Percentiles rank a stretch among this genome's conserved stretches.
Evolutionary conservation across 2,113 vertebrate genomes (phyloP).

Genomic region (Mungos mungo): DNA sequence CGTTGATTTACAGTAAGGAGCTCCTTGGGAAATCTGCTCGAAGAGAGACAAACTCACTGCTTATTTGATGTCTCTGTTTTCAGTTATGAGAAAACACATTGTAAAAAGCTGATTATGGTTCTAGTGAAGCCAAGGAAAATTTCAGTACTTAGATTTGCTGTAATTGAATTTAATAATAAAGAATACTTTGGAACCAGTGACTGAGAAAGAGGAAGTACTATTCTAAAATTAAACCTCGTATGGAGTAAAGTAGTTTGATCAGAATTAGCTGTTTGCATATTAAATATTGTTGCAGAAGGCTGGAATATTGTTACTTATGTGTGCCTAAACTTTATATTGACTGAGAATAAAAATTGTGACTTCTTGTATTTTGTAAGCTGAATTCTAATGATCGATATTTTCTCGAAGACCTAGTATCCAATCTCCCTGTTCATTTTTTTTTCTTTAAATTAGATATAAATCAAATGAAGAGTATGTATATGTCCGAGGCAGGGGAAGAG

Average conservation of each 20-base stretch:
- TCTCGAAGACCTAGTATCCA: slow-evolving; percentile 40
- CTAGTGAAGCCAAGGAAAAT: not conserved
- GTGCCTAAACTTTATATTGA: not conserved
- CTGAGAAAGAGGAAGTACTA: slow-evolving; percentile 6
- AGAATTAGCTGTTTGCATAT: slow-evolving; percentile 40
- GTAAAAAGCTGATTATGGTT: not conserved
- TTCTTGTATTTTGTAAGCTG: slow-evolving; percentile 55
- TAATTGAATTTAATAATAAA: slow-evolving; percentile 45
- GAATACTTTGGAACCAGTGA: not conserved
- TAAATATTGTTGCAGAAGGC: not conserved
- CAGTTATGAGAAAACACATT: not conserved
- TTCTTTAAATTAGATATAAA: slow-evolving; percentile 90
- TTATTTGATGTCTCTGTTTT: not conserved
- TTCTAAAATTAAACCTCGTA: not conserved
- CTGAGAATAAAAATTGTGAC: slow-evolving; percentile 34
- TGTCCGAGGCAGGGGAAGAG: slow-evolving; percentile 96
- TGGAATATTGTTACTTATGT: slow-evolving; percentile 16
- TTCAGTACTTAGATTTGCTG: not conserved
- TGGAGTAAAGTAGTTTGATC: not conserved
- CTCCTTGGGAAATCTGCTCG: not conserved
- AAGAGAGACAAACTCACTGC: not conserved
- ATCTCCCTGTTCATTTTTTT: slow-evolving; percentile 44
- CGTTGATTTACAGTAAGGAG: not conserved
- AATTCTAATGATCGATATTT: slow-evolving; percentile 46
- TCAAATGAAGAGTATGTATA: slow-evolving; percentile 99